Conservation (phyloP, 1,140 invertebrate species). For the Calosoma granatense region DNA sequence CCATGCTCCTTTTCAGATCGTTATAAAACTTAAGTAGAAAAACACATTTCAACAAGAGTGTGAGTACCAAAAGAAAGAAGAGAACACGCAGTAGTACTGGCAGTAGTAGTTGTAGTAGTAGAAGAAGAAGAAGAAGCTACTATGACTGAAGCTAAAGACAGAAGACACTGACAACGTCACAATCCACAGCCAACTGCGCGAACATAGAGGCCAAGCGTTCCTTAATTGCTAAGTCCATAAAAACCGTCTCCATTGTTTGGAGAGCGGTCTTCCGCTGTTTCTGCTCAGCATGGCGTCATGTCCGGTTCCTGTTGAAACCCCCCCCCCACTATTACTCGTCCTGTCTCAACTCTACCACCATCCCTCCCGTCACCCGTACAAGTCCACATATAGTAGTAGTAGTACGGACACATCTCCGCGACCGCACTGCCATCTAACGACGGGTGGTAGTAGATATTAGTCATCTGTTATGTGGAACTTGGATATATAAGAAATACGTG, state of each 20-base stretch:
- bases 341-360: neutral
- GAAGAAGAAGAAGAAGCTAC: neutral
- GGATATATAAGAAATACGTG: neutral
- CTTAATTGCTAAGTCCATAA: slow-evolving; percentile 4
- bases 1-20: too few species aligned
- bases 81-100: too few species aligned
- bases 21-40: too few species aligned
- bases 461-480: neutral
- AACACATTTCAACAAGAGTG: neutral
- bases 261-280: slow-evolving; percentile 35
- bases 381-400: too few species aligned
- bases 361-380: too few species aligned
- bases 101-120: too few species aligned
- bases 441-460: neutral
- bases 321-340: slow-evolving; percentile 13
- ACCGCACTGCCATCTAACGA: neutral
- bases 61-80: neutral
- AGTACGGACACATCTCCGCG: neutral
- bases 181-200: neutral
- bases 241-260: slow-evolving; percentile 29
- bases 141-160: neutral
- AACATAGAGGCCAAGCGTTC: neutral
- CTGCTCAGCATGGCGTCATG: slow-evolving; percentile 36
- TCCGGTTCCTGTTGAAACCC: slow-evolving; percentile 29
- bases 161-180: neutral